These are phyloP conservation scores for Edolisoma coerulescens DNA, from an alignment of 2,113 vertebrate genomes.

Conservation along the genomic window DNA sequence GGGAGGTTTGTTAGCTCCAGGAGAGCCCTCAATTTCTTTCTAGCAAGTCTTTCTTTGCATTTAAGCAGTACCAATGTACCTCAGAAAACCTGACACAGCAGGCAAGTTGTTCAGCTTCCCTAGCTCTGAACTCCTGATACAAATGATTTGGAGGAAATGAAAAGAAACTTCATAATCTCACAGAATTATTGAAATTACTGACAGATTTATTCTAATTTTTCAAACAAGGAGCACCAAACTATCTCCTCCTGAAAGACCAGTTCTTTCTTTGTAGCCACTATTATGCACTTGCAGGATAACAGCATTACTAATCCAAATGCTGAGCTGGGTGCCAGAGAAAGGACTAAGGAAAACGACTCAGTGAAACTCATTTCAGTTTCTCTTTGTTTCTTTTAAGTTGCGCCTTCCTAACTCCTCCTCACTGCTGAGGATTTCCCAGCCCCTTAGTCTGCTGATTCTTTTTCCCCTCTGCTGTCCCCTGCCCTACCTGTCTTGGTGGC, in stretches of 20 bases:
- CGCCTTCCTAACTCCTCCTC: neutral
- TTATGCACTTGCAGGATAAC: neutral
- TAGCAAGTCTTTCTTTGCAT: neutral
- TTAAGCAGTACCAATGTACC: neutral
- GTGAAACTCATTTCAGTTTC: neutral
- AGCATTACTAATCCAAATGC: neutral
- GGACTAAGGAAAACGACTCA: accelerated
- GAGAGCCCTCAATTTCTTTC: neutral
- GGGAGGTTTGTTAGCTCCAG: neutral
- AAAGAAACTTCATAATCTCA: neutral
- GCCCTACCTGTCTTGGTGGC: neutral
- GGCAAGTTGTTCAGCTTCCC: neutral
- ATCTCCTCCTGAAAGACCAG: neutral
- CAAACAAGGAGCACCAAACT: neutral
- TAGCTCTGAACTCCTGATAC: neutral
- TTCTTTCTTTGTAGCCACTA: neutral
- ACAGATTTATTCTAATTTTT: neutral
- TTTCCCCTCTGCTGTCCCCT: neutral
- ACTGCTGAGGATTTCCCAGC: neutral
- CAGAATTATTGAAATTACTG: neutral
- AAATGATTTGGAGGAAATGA: neutral
- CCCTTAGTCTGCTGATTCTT: neutral
- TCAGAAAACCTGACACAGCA: neutral
- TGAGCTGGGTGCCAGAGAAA: neutral
- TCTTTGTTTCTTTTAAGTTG: neutral